Percentiles rank a stretch among this genome's conserved stretches.
Evolutionary conservation across 2,113 vertebrate species (phyloP).

Genomic region (Atractosteus spatula): DNA sequence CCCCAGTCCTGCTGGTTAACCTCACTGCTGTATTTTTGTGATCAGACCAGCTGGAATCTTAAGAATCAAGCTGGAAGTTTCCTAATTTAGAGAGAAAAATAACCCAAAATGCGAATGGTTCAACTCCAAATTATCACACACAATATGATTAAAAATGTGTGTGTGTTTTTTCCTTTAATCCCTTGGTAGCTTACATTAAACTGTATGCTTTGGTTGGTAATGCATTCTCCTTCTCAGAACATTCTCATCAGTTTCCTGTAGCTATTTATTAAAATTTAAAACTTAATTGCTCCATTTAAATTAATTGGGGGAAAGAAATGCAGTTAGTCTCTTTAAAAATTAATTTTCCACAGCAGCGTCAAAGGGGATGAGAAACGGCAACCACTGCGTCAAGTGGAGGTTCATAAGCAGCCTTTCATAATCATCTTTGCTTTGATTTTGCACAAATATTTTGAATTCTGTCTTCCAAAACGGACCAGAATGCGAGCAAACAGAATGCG

Average conservation of each 20-base stretch:
- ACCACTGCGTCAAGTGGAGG: neutral
- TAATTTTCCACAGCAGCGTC: conserved; percentile 30
- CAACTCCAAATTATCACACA: conserved; percentile 24
- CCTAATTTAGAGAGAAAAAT: conserved; percentile 18
- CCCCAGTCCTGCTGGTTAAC: conserved; percentile 4
- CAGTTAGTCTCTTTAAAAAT: conserved; percentile 41
- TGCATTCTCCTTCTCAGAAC: conserved; percentile 12
- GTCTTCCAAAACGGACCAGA: neutral
- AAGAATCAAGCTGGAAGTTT: neutral
- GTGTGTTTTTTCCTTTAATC: conserved; percentile 26
- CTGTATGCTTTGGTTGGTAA: conserved; percentile 11
- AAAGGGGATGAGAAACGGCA: conserved; percentile 12
- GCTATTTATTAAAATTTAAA: conserved; percentile 46
- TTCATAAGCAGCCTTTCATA: no score
- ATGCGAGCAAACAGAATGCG: neutral
- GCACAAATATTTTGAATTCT: neutral
- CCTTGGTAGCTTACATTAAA: conserved; percentile 20
- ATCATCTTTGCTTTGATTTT: neutral
- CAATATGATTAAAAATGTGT: conserved; percentile 18
- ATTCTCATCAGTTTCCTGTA: conserved; percentile 27
- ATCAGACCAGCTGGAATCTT: no score
- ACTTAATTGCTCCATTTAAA: conserved; percentile 47
- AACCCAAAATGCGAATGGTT: conserved; percentile 21
- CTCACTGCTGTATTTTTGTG: conserved; percentile 14
- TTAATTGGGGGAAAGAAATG: conserved; percentile 37